These are phyloP conservation scores for Lasioglossum zephyrum DNA, from an alignment of 2,888 invertebrate species.

Conservation along the genomic window DNA sequence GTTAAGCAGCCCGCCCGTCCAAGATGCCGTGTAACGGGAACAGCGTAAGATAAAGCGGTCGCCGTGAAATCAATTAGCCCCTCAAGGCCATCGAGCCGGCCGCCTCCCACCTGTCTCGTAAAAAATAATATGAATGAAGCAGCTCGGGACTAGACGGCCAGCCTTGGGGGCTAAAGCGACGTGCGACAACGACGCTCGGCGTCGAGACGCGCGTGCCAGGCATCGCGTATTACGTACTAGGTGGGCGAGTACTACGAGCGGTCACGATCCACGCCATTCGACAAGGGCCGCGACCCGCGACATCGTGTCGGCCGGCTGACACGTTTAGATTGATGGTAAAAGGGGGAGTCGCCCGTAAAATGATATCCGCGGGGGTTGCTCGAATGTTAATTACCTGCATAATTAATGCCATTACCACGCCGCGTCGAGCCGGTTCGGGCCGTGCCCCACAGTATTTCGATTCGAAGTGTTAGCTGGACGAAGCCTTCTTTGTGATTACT, in stretches of 20 bases:
- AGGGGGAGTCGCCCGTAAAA: slow-evolving; percentile 73
- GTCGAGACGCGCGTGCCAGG: slow-evolving; percentile 46
- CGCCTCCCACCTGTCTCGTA: slow-evolving; percentile 1
- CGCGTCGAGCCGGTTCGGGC: background rate
- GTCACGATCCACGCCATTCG: slow-evolving; percentile 43
- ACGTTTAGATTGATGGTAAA: slow-evolving; percentile 79
- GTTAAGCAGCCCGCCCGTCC: background rate
- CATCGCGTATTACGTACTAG: slow-evolving; percentile 40
- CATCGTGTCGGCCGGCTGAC: slow-evolving; percentile 74
- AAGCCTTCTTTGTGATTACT: no score
- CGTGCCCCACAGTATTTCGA: background rate
- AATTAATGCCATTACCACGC: slow-evolving; percentile 79
- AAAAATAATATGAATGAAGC: slow-evolving; percentile 8
- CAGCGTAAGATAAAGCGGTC: slow-evolving; percentile 7
- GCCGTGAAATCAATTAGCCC: background rate
- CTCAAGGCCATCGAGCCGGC: background rate
- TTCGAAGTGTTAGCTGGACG: no score
- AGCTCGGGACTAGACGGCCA: background rate
- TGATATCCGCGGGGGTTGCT: slow-evolving; percentile 68
- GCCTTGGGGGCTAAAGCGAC: background rate
- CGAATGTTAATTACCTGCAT: slow-evolving; percentile 81
- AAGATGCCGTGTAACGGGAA: background rate
- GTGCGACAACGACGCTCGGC: background rate
- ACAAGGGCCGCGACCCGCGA: slow-evolving; percentile 57
- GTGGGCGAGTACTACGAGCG: slow-evolving; percentile 2